Evolutionary conservation across 2,113 vertebrate genomes (phyloP), one percentile per base, ranked within the genome.

Genomic region (Tor tambroides): DNA sequence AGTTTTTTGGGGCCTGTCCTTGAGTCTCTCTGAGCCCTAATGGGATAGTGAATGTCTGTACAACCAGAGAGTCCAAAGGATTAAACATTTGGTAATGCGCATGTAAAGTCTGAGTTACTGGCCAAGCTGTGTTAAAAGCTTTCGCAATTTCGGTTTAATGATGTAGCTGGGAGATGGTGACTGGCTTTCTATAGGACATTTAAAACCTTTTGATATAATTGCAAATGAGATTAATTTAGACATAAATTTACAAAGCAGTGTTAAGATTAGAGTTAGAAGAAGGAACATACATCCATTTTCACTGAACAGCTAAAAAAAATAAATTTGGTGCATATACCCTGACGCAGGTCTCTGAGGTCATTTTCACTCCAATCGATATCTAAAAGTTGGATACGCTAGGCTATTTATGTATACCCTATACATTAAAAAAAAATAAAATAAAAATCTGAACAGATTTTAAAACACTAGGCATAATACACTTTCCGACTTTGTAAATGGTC

Each of bases 31-130:
- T 93, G 71, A 90, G 88, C 88, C 32, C 90, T 93, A 93, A 93
- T 94, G 92, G 92, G 92, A 91, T 87, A 91, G 93, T 94, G 94
- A 89, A 90, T 93, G 93, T 94, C 92, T 94, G 89, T 91, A 92
- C 90, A 87, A 94, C 87, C 91, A 79, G 85, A 84, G 91, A 92
- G 94, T 90, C 91, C 86, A 86, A 28, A 81, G 90, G 93, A 94
- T 94, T 94, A 93, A 93, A 92, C 67, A 83, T 59, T 76, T n/a
- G 38, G 75, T 94, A 91, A 94, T 93, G 91, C 90, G 84, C 81
- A 54, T 92, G 92, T 93, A 93, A 92, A 92, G 91, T 92, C 90
- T 87, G 88, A 91, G 91, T 90, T 93, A 91, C 90, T 94, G 93
- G 93, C 90, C 93, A 91, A 91, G 89, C 92, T 91, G 92, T 92